Conservation (phyloP, 2,113 vertebrate genomes). For the Pseudopipra pipra region DNA sequence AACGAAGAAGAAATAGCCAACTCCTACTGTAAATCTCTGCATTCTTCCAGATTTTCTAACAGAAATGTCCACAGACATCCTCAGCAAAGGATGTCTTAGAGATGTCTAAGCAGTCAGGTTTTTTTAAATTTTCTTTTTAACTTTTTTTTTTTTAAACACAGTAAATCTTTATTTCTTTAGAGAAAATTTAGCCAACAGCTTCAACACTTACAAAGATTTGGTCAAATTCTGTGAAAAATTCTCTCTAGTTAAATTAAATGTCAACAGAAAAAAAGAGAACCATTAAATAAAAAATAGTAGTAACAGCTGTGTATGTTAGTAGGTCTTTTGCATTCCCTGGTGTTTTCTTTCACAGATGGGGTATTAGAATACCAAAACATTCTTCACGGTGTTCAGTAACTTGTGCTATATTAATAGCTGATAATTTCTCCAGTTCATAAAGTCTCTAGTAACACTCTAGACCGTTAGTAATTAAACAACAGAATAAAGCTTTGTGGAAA, state of each 20-base stretch:
- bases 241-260: background rate
- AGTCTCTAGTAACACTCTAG: background rate
- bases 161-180: background rate
- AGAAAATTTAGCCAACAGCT: background rate
- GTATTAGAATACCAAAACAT: background rate
- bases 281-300: background rate
- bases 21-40: background rate
- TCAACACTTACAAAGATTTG: background rate
- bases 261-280: background rate
- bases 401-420: background rate
- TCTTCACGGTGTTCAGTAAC: background rate
- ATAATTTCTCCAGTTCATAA: background rate
- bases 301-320: background rate
- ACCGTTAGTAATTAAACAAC: background rate
- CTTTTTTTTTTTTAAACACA: background rate
- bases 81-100: background rate
- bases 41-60: background rate
- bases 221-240: background rate
- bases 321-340: background rate
- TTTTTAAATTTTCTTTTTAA: background rate
- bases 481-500: background rate
- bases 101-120: accelerated
- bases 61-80: background rate
- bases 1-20: background rate
- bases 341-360: background rate